A percentile compares a stretch with the other conserved stretches of the same genome.
Evolutionary conservation across 2,888 invertebrate species (phyloP).

Genomic region (Idaea straminata): DNA sequence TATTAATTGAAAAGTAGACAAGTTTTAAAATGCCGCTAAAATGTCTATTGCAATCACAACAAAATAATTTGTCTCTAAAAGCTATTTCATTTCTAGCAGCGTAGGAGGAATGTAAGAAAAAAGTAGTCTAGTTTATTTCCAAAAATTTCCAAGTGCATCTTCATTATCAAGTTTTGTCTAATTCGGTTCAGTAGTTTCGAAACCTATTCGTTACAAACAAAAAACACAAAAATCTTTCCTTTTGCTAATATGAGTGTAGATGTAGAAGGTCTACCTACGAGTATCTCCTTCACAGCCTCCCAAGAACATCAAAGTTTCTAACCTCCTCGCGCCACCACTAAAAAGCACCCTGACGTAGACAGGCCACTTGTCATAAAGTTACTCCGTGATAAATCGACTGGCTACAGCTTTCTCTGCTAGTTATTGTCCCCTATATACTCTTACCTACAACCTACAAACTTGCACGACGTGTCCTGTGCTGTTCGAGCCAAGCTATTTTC

Average conservation of each 20-base stretch:
- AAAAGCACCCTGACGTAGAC: constrained; percentile 72
- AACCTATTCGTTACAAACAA: too few relatives aligned
- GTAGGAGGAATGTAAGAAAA: too few relatives aligned
- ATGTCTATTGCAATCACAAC: too few relatives aligned
- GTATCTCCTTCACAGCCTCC: background rate
- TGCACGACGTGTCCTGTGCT: constrained; percentile 7
- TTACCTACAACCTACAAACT: constrained; percentile 25
- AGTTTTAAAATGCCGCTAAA: too few relatives aligned
- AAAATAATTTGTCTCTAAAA: too few relatives aligned
- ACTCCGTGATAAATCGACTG: constrained; percentile 70
- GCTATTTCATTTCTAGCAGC: too few relatives aligned
- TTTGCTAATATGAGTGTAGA: background rate
- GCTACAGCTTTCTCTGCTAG: constrained; percentile 69
- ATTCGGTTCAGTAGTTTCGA: too few relatives aligned
- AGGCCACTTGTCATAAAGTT: constrained; percentile 75
- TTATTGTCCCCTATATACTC: constrained; percentile 70
- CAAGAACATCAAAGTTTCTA: background rate
- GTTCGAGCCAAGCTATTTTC: constrained; percentile 14
- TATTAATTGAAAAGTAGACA: too few relatives aligned
- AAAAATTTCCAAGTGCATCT: too few relatives aligned
- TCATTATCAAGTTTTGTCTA: too few relatives aligned
- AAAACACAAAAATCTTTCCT: too few relatives aligned
- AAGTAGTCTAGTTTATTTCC: too few relatives aligned
- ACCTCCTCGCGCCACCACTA: constrained; percentile 44
- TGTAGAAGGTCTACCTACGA: background rate